Evolutionary conservation across 2,113 vertebrate genomes (phyloP).

Genomic region (Carollia perspicillata): DNA sequence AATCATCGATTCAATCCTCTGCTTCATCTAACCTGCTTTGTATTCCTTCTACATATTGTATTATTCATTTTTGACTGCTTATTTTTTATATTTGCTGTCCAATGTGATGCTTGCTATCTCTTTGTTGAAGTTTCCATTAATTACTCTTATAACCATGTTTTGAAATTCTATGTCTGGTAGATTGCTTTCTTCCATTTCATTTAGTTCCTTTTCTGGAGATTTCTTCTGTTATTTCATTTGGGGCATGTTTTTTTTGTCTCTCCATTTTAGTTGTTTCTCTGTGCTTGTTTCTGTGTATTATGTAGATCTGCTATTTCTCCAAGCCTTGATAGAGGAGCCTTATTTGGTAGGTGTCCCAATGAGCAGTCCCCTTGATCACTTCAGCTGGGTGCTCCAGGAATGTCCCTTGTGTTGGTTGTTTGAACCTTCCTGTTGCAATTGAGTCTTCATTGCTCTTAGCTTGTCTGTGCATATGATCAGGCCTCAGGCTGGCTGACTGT

Average conservation of each 20-base stretch:
- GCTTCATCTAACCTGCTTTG: not conserved
- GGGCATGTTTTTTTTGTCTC: not conserved
- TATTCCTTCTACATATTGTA: not conserved
- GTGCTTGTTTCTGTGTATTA: too few relatives aligned
- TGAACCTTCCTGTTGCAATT: not conserved
- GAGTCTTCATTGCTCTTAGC: not conserved
- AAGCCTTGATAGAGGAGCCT: too few relatives aligned
- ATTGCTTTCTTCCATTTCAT: not conserved
- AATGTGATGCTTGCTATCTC: too few relatives aligned
- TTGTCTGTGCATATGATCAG: not conserved
- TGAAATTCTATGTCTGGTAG: too few relatives aligned
- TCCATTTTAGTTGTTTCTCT: not conserved
- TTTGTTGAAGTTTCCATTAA: too few relatives aligned
- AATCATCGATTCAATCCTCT: not conserved
- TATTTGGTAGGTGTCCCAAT: too few relatives aligned
- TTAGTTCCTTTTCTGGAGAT: not conserved
- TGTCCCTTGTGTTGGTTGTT: too few relatives aligned
- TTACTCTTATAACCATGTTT: too few relatives aligned
- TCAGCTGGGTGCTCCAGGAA: too few relatives aligned
- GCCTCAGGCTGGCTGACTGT: not conserved
- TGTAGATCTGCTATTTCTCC: too few relatives aligned
- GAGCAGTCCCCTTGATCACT: too few relatives aligned
- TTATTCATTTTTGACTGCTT: not conserved
- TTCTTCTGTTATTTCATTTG: not conserved
- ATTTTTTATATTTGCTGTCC: too few relatives aligned